Base-by-base conservation (phyloP, 2,113 vertebrate genomes). In the Nycticryphes semicollaris region DNA sequence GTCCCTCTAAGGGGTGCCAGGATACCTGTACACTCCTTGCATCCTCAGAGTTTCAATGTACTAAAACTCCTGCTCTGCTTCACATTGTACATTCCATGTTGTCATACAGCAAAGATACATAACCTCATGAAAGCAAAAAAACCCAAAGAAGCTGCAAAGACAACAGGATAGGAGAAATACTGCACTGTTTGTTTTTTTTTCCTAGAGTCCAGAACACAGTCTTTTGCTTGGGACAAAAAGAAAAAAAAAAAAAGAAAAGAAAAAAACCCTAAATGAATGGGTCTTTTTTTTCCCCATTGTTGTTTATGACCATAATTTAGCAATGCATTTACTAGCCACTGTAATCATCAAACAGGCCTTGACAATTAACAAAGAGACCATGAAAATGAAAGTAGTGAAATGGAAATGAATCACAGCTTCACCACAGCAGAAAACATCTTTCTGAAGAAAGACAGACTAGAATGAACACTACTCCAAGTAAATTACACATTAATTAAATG, bases 401-500 rank as follows among this genome's bases (percentile, higher is more conserved):
- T 94, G 92, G 91, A 97, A 96, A 96, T 96, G 91, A 96, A 97
- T 92, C 96, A 95, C 89, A 95, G 96, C 94, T 96, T 95, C 91
- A 90, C 76, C 76, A 95, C 92, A 92, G 89, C 80, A 95, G 96
- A 96, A 96, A 96, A 96, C 90, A 97, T 95, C 84, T 94, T 96
- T 94, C 90, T 87, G 94, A 96, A 94, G 96, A 96, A 88, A 96
- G 89, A 82, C 81, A 87, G 94, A 89, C 89, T 87, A 87, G 69
- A 96, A 92, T 94, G 94, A 94, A 87, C 77, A 82, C 66, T 91
- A 91, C 78, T 94, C 45, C 86, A 95, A 96, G 69, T 91, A 96
- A 93, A 97, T 94, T 95, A 96, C 95, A 95, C 95, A 97, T 94
- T 96, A 96, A 97, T 96, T 96, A 97, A 96, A 87, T 91, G 94